These are phyloP conservation scores for Parambassis ranga DNA, from an alignment of 2,797 vertebrate species.

Conservation along the genomic window DNA sequence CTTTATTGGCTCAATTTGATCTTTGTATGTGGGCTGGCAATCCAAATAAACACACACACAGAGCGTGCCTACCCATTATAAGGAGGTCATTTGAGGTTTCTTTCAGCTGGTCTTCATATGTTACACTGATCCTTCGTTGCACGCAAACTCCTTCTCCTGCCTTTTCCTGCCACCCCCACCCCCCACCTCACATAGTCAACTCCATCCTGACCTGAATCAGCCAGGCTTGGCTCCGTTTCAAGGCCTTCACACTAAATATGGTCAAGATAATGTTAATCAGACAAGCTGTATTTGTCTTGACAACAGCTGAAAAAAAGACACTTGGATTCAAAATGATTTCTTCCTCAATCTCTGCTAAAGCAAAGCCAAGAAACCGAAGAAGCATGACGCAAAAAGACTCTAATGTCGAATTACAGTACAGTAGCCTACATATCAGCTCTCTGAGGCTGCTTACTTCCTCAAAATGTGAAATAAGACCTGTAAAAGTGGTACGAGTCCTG, in stretches of 20 bases:
- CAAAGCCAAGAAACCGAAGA: constrained; percentile 19
- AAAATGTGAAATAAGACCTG: constrained; percentile 10
- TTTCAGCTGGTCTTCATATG: constrained; percentile 65
- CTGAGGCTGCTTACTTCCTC: constrained; percentile 16
- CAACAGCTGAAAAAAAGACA: constrained; percentile 39
- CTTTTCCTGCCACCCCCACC: constrained; percentile 24
- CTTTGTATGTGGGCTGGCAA: constrained; percentile 28
- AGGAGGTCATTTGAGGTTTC: constrained; percentile 52
- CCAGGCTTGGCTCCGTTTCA: constrained; percentile 1
- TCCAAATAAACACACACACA: constrained; percentile 20
- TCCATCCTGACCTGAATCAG: neutral
- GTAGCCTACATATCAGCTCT: neutral
- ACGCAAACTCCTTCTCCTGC: constrained; percentile 40
- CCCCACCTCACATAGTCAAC: constrained; percentile 16
- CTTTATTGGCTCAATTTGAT: constrained; percentile 42
- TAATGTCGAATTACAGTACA: neutral
- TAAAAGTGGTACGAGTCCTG: constrained; percentile 6
- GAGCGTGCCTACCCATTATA: constrained; percentile 24
- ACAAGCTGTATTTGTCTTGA: constrained; percentile 40
- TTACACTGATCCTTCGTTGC: constrained; percentile 43
- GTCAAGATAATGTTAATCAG: constrained; percentile 29
- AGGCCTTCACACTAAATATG: constrained; percentile 10
- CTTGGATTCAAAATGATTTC: constrained; percentile 17
- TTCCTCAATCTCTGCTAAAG: neutral
- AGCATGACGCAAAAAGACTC: neutral